Percentiles rank a stretch among this genome's conserved stretches.
phyloP scores from a whole-genome alignment of 2,888 invertebrate species.

The Oxystoma pomonae region DNA sequence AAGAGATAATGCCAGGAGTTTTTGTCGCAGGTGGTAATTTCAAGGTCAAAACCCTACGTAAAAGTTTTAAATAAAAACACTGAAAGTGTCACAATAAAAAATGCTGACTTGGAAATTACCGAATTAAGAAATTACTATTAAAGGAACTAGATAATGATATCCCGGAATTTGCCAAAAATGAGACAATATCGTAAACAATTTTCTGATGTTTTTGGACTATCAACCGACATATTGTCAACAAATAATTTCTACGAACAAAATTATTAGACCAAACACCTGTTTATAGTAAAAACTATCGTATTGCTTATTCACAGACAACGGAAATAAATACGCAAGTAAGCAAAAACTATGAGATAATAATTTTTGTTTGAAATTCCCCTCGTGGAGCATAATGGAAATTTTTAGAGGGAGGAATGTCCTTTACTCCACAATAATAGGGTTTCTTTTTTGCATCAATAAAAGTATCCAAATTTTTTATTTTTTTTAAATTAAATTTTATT shows the following conservation, averaged over 20 bases:
- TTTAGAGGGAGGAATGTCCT: too few species aligned
- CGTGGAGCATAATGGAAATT: too few species aligned
- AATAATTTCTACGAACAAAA: constrained; percentile 31
- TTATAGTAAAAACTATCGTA: constrained; percentile 28
- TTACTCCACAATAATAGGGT: too few species aligned
- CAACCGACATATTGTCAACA: constrained; percentile 20
- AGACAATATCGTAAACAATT: constrained; percentile 14
- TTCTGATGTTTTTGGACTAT: constrained; percentile 24
- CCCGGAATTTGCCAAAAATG: constrained; percentile 1
- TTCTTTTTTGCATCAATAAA: too few species aligned
- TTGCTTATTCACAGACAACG: constrained; percentile 18
- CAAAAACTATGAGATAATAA: too few species aligned
- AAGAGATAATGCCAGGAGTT: not conserved
- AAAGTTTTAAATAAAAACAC: constrained; percentile 14
- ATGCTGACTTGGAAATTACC: not conserved
- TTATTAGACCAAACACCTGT: constrained; percentile 21
- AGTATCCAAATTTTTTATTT: too few species aligned
- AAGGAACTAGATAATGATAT: constrained; percentile 7
- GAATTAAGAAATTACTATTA: not conserved
- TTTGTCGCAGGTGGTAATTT: constrained; percentile 11
- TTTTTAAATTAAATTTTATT: too few species aligned
- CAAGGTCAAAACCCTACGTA: constrained; percentile 7
- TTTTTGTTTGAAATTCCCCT: too few species aligned
- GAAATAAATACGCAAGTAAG: constrained; percentile 24
- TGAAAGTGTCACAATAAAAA: not conserved